These are phyloP conservation scores for Solen grandis DNA, from an alignment of 1,140 invertebrate genomes.

Conservation along the genomic window DNA sequence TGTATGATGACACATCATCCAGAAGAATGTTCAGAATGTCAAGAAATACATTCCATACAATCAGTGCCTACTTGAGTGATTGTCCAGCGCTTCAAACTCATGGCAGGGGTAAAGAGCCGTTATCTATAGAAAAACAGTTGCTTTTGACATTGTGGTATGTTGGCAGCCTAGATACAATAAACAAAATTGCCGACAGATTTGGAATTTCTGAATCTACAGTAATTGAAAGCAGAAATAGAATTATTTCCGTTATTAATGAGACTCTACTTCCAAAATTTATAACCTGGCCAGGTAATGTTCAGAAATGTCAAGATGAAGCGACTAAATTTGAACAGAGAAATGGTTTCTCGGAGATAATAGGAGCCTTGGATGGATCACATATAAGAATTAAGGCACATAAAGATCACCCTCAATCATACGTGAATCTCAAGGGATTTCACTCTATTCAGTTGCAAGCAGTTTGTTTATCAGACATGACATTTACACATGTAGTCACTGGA, in stretches of 20 bases:
- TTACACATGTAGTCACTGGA: constrained; percentile 64
- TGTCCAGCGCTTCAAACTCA: not conserved
- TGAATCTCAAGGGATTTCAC: constrained; percentile 74
- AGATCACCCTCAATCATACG: constrained; percentile 68
- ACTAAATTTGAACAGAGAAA: not conserved
- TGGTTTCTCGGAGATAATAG: constrained; percentile 53
- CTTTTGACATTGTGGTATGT: constrained; percentile 44
- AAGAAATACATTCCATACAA: not conserved
- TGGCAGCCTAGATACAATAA: constrained; percentile 10
- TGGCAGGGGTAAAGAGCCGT: not conserved
- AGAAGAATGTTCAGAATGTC: constrained; percentile 11
- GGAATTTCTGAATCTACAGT: constrained; percentile 23
- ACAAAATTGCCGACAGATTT: constrained; percentile 37
- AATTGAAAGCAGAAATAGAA: not conserved
- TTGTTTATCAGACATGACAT: constrained; percentile 57
- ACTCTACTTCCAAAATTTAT: constrained; percentile 14
- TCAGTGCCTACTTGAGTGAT: not conserved
- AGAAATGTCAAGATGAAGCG: not conserved
- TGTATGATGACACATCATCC: not conserved
- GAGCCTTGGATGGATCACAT: constrained; percentile 59
- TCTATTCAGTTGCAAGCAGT: constrained; percentile 70
- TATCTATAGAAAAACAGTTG: constrained; percentile 30
- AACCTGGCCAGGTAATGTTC: constrained; percentile 8
- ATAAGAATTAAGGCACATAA: constrained; percentile 60
- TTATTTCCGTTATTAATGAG: too few relatives aligned